Evolutionary conservation across 1,140 invertebrate species (phyloP), one percentile per base, ranked within the genome.

Genomic region (Eciton burchellii): DNA sequence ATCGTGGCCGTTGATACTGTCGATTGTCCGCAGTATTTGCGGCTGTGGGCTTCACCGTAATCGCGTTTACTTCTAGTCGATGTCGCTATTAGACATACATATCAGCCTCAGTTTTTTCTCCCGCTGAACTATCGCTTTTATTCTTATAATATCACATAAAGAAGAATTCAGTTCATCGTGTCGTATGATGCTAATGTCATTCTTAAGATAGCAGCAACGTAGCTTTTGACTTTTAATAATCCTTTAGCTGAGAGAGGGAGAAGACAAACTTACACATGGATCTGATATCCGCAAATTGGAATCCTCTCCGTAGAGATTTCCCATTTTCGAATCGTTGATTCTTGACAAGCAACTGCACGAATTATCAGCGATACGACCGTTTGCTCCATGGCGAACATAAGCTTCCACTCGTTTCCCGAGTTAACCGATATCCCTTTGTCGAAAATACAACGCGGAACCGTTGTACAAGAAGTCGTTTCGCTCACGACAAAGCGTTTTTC

Each of bases 401-500:
- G 19, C 43, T 49, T 12, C n/a, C 16, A 43, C n/a, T 52, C 24
- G 43, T 63, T 35, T 3, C 26, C 26, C 29, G 8, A 21, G 11
- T 74, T 24, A 63, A 43, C n/a, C 54, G 54, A 35, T 65, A 26
- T 76, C 43, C 26, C 26, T 63, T 74, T 74, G 14, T 76, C 59
- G 35, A 43, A 21, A 68, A 21, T 45, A 41, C 43, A 45, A 24
- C 43, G 45, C 26, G 43, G 19, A 74, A 74, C 35, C 62, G 43
- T 45, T 11, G 45, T 45, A 45, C 56, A 74, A 82, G 70, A 76
- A 70, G 74, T 79, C 74, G 63, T 56, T 45, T 70, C 74, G 41
- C 21, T 70, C 63, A n/a, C 63, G 35, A 56, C 63, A 70, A 70
- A 79, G 63, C 52, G 52, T 68, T 79, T 70, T 79, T 79, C 63